Evolutionary conservation across 2,888 invertebrate species (phyloP), one percentile per base, ranked within the genome.

Genomic region (Tryphoninae sp.): DNA sequence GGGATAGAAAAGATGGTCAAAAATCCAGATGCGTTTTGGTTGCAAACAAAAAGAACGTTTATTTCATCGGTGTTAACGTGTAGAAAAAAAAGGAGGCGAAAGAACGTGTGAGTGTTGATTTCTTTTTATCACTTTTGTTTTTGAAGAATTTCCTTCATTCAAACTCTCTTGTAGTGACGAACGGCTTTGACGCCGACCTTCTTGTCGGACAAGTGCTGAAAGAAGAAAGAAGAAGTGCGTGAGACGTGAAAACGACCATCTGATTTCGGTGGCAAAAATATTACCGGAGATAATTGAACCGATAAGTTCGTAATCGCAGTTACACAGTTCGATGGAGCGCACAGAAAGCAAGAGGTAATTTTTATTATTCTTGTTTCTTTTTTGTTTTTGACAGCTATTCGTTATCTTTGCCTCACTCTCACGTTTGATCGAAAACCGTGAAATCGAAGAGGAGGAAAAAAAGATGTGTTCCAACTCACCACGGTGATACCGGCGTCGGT

Each of bases 111-210:
- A 19, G 16, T 19, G 16, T 55, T 8, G 16, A 22, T 55, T 55
- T 55, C 1, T 11, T 13, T 51, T 55, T 55, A 19, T 78, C 79
- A 68, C 45, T 71, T 78, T 83, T 68, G 22, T 61, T 82, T 26
- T 22, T 40, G 16, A 68, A 11, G 19, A n/a, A 77, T 80, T 78
- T 26, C 16, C 58, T 59, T 72, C 55, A 75, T 86, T 87, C 86
- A 90, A 81, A 89, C 73, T 86, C 88, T 89, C 83, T 89, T 89
- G 87, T 91, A 91, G 84, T 82, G 84, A 81, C 89, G 89, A 65
- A 84, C 86, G 58, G 89, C 89, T 85, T 84, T 88, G 62, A 85
- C 82, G 51, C 89, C 88, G 55, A 80, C 80, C 61, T 87, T 88
- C 59, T 83, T 84, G 65, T 88, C 86, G 33, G 87, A 85, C 75